phyloP scores from a whole-genome alignment of 2,113 vertebrate species.

The Phaethon lepturus region DNA sequence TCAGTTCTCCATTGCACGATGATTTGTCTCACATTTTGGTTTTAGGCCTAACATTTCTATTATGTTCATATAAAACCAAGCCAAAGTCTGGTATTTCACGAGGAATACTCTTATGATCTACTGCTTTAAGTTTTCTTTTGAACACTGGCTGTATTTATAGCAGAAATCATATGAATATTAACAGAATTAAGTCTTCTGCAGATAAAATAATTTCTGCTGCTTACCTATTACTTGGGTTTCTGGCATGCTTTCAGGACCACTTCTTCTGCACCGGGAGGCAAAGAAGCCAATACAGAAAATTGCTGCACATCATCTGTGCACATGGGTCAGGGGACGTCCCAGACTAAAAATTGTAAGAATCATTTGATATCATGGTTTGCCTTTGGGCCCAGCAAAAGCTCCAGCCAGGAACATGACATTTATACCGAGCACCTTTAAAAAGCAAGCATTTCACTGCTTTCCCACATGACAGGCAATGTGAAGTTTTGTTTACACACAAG shows the following conservation, averaged over 20 bases:
- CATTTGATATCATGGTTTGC: background rate
- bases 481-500: background rate
- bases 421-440: background rate
- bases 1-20: constrained; percentile 80
- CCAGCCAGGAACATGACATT: constrained; percentile 36
- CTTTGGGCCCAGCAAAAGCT: background rate
- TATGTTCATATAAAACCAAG: background rate
- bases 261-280: background rate
- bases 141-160: background rate
- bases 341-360: background rate
- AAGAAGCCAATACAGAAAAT: background rate
- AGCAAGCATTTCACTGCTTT: background rate
- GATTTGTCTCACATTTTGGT: constrained; percentile 55
- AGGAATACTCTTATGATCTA: background rate
- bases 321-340: background rate
- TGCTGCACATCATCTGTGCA: background rate
- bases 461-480: background rate
- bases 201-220: background rate
- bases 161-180: background rate
- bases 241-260: background rate
- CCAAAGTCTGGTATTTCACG: background rate
- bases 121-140: background rate
- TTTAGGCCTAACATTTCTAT: constrained; percentile 68
- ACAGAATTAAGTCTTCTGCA: background rate
- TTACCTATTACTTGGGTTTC: constrained; percentile 11